These are phyloP conservation scores for Oceanodroma leucorhoa DNA, from an alignment of 2,797 vertebrate species.

Conservation along the genomic window DNA sequence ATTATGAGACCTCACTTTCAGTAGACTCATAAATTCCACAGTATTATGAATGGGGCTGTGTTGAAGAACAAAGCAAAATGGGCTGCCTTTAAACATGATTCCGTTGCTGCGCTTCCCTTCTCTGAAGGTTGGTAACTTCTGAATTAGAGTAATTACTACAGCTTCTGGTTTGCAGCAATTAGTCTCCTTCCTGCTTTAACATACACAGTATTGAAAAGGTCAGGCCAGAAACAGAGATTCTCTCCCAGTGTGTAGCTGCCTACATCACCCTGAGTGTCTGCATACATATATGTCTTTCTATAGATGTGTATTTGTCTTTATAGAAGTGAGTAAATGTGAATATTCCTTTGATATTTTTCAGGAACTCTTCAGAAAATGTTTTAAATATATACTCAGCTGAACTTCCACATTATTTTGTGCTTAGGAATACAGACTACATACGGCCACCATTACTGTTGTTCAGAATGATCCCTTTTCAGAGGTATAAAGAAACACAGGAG, in stretches of 20 bases:
- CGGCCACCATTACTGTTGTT: not conserved
- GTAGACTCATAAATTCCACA: constrained; percentile 37
- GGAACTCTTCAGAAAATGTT: not conserved
- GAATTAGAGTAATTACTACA: constrained; percentile 50
- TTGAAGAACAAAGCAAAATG: constrained; percentile 64
- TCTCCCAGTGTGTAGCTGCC: not conserved
- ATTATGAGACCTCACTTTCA: constrained; percentile 51
- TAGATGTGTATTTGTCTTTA: not conserved
- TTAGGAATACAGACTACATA: not conserved
- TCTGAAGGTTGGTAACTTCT: constrained; percentile 38
- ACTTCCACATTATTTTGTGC: not conserved
- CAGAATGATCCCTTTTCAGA: not conserved
- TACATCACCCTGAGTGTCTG: not conserved
- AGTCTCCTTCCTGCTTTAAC: constrained; percentile 43
- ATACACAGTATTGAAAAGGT: not conserved
- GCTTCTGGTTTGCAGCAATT: constrained; percentile 50
- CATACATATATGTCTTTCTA: not conserved
- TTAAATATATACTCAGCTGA: not conserved
- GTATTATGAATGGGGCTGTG: constrained; percentile 1
- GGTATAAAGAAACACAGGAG: not conserved
- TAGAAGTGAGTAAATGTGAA: not conserved
- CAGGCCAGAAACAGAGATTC: not conserved
- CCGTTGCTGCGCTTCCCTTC: constrained; percentile 27
- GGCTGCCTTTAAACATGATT: constrained; percentile 28
- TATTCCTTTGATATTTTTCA: not conserved